phyloP scores from a whole-genome alignment of 2,797 vertebrate species.

The Molossus molossus region DNA sequence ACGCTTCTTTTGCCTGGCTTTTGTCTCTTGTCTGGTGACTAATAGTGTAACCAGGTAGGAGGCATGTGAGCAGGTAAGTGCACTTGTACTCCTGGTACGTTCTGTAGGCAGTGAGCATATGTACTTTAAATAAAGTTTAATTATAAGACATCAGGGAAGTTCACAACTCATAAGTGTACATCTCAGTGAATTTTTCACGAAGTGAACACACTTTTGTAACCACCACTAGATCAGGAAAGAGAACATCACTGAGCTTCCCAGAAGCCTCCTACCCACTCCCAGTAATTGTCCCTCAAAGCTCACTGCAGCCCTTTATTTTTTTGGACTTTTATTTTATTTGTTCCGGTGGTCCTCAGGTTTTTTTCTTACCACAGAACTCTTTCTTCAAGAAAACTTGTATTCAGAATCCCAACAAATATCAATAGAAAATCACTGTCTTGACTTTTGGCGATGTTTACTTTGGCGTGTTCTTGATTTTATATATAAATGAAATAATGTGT shows the following conservation, averaged over 20 bases:
- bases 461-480: background rate
- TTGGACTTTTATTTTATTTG: background rate
- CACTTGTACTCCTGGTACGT: background rate
- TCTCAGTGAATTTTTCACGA: background rate
- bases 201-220: background rate
- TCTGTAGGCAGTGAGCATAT: background rate
- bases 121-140: too few relatives aligned
- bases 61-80: background rate
- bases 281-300: background rate
- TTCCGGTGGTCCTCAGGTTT: background rate
- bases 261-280: accelerated
- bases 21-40: background rate
- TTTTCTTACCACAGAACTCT: background rate
- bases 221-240: background rate
- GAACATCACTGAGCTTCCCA: background rate
- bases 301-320: background rate
- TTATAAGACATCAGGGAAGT: background rate
- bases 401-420: background rate
- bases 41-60: background rate
- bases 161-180: background rate
- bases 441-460: background rate
- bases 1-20: background rate
- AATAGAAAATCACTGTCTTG: background rate
- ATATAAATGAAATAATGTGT: background rate
- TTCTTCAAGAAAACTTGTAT: background rate